Percentiles rank a stretch among this genome's conserved stretches.
Evolutionary conservation across 2,113 vertebrate genomes (phyloP).

Genomic region (Emydura subglobosa): DNA sequence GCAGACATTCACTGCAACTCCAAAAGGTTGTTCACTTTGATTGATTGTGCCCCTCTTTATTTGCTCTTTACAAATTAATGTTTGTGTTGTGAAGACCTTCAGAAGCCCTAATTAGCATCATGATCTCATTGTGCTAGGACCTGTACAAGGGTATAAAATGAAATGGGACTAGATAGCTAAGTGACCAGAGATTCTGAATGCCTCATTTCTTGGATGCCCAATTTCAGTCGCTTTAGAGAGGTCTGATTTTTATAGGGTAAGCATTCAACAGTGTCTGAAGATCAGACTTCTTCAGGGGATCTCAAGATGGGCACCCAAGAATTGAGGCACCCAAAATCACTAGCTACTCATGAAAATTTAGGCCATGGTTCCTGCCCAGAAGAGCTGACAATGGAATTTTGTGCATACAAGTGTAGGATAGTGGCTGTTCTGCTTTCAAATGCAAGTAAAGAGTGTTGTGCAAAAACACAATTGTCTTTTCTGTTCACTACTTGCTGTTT

Average conservation of each 20-base stretch:
- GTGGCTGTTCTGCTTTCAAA: fast-evolving
- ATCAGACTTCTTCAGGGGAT: background rate
- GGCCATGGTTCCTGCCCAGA: background rate
- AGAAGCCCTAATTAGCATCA: conserved; percentile 44
- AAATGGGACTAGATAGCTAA: background rate
- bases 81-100: conserved; percentile 34
- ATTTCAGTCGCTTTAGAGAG: background rate
- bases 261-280: background rate
- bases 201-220: background rate
- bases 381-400: background rate
- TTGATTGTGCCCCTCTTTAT: conserved; percentile 51
- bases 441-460: background rate
- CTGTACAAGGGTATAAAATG: background rate
- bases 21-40: background rate
- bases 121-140: background rate
- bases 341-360: background rate
- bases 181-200: background rate
- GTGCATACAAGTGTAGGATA: background rate
- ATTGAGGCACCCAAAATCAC: background rate
- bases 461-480: fast-evolving
- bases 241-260: background rate
- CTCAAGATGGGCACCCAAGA: background rate
- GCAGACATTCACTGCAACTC: conserved; percentile 31
- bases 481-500: fast-evolving
- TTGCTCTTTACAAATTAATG: conserved; percentile 53